A percentile compares a stretch with the other conserved stretches of the same genome.
phyloP scores from a whole-genome alignment of 2,888 invertebrate genomes.

The Sarcophaga subvicina region DNA sequence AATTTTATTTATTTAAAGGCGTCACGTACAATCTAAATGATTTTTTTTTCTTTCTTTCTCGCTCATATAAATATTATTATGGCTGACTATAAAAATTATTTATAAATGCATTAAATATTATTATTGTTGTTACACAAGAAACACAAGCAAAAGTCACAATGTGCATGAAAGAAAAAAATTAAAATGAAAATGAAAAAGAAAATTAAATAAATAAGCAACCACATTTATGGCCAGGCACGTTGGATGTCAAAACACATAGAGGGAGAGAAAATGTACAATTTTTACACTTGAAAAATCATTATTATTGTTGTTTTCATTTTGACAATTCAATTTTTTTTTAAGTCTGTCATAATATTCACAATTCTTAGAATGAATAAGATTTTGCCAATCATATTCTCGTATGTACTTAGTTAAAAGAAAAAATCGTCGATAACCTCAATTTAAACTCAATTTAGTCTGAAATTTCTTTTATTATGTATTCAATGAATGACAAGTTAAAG shows the following conservation, averaged over 20 bases:
- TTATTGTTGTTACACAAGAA: slow-evolving; percentile 56
- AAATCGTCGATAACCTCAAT: too few relatives aligned
- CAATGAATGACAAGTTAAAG: too few relatives aligned
- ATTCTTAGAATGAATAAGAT: neutral
- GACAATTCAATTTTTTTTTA: neutral
- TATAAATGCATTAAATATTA: slow-evolving; percentile 66
- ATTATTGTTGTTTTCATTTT: neutral
- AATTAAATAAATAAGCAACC: slow-evolving; percentile 44
- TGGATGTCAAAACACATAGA: neutral
- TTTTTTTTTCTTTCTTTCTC: neutral
- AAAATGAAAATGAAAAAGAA: slow-evolving; percentile 32
- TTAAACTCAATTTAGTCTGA: too few relatives aligned
- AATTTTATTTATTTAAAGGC: slow-evolving; percentile 44
- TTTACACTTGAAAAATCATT: neutral
- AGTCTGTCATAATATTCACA: neutral
- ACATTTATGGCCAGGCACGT: slow-evolving; percentile 9
- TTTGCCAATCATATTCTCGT: neutral
- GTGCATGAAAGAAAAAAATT: neutral
- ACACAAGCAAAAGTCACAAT: slow-evolving; percentile 55
- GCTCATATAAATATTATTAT: slow-evolving; percentile 1
- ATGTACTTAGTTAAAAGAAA: too few relatives aligned
- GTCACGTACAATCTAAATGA: slow-evolving; percentile 2
- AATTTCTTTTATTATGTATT: too few relatives aligned
- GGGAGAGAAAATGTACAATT: neutral
- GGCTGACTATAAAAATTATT: slow-evolving; percentile 66